Conservation (phyloP, 1,140 invertebrate species). For the Mizuhopecten yessoensis region DNA sequence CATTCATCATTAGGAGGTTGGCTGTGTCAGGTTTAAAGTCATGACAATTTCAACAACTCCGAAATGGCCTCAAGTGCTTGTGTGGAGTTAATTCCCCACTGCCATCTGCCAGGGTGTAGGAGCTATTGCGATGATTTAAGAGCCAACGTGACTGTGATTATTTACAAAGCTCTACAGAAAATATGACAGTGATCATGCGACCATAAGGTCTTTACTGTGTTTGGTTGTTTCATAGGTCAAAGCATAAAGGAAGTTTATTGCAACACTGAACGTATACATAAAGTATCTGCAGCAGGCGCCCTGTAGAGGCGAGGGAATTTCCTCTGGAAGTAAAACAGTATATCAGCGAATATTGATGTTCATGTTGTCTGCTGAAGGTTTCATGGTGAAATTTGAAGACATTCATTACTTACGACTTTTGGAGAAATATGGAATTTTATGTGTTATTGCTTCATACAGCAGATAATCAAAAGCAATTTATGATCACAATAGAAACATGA, state of each 20-base stretch:
- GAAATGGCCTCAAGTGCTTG: conserved; percentile 21
- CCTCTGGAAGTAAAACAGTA: too few relatives aligned
- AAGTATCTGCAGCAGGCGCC: too few relatives aligned
- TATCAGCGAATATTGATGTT: background rate
- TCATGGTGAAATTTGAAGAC: too few relatives aligned
- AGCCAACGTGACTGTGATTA: conserved; percentile 20
- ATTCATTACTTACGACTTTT: too few relatives aligned
- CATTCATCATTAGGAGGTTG: too few relatives aligned
- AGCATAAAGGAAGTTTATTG: background rate
- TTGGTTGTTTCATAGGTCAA: background rate
- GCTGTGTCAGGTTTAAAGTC: background rate
- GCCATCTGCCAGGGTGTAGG: conserved; percentile 8
- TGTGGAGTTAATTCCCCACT: conserved; percentile 12
- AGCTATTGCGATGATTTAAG: conserved; percentile 5
- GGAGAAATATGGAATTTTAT: too few relatives aligned
- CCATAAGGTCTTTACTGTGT: background rate
- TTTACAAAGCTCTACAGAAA: background rate
- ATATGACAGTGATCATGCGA: background rate
- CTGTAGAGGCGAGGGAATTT: too few relatives aligned
- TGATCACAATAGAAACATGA: too few relatives aligned
- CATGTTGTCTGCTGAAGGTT: too few relatives aligned
- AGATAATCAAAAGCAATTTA: too few relatives aligned
- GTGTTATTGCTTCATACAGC: too few relatives aligned
- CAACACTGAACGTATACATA: too few relatives aligned
- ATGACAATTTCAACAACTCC: background rate